Percentiles rank a stretch among this genome's conserved stretches.
These are phyloP conservation scores for Scaptodrosophila latifasciaeformis DNA, from an alignment of 2,888 invertebrate genomes.

Conservation along the genomic window DNA sequence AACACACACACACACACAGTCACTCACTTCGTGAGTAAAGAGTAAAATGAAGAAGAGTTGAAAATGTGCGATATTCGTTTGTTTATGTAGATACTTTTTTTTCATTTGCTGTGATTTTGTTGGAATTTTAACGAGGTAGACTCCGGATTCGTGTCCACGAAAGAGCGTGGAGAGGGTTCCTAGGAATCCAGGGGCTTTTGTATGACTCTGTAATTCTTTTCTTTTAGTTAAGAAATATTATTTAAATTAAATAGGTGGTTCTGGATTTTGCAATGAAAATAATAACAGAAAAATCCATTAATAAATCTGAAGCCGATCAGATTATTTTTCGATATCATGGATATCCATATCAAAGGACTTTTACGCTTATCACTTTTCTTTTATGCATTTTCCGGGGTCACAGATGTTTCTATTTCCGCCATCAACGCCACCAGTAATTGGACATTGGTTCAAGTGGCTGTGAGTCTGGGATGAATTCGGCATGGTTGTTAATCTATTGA, in stretches of 20 bases:
- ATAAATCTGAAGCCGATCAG: too few species aligned
- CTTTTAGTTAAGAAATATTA: too few species aligned
- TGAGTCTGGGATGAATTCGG: conserved; percentile 3
- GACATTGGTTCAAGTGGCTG: conserved; percentile 50
- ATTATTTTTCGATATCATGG: too few species aligned
- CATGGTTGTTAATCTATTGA: neutral
- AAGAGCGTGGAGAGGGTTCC: too few species aligned
- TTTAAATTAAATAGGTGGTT: too few species aligned
- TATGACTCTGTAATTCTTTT: too few species aligned
- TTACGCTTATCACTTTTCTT: conserved; percentile 37
- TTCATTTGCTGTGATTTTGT: conserved; percentile 54
- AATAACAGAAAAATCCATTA: too few species aligned
- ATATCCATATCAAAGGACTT: conserved; percentile 42
- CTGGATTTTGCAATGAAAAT: too few species aligned
- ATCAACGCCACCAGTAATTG: conserved; percentile 53
- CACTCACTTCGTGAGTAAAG: conserved; percentile 4
- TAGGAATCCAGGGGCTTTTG: too few species aligned
- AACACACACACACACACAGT: conserved; percentile 9
- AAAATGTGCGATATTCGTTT: conserved; percentile 48
- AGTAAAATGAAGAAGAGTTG: conserved; percentile 56
- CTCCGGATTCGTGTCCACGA: too few species aligned
- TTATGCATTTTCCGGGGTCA: conserved; percentile 44
- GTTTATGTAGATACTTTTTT: conserved; percentile 23
- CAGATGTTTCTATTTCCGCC: conserved; percentile 60
- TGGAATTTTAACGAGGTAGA: conserved; percentile 63